phyloP scores from a whole-genome alignment of 2,888 invertebrate species.

The Epistrophe grossulariae region DNA sequence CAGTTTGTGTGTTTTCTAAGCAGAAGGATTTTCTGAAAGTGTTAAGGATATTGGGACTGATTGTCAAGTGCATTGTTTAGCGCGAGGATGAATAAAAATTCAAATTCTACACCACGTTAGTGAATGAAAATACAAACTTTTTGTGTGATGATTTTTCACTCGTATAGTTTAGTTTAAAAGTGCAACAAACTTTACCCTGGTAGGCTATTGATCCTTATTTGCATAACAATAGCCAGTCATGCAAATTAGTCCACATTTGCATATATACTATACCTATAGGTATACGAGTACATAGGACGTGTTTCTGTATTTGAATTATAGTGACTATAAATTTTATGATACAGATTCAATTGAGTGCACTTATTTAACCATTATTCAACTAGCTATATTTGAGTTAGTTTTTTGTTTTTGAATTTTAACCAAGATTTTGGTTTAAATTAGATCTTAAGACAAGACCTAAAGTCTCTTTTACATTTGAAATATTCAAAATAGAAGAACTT shows the following conservation, averaged over 20 bases:
- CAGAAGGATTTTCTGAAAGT: constrained; percentile 31
- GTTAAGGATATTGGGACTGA: constrained; percentile 51
- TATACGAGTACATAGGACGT: neutral
- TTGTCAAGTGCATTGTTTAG: constrained; percentile 72
- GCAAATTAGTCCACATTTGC: constrained; percentile 37
- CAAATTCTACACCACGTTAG: constrained; percentile 26
- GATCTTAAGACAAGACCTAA: no score
- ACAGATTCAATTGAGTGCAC: neutral
- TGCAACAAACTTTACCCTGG: constrained; percentile 72
- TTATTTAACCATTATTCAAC: neutral
- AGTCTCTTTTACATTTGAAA: no score
- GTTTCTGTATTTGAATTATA: constrained; percentile 14
- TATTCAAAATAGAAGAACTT: no score
- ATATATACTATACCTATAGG: neutral
- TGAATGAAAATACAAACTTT: constrained; percentile 54
- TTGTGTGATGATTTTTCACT: constrained; percentile 42
- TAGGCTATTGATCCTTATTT: constrained; percentile 75
- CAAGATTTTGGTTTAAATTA: no score
- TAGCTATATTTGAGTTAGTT: neutral
- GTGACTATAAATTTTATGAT: neutral
- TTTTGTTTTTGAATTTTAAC: neutral
- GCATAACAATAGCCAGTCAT: constrained; percentile 72
- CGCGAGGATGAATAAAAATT: constrained; percentile 36
- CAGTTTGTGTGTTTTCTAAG: neutral
- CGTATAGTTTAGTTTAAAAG: constrained; percentile 51